phyloP scores from a whole-genome alignment of 2,797 vertebrate genomes.

The Onychomys arenicola region DNA sequence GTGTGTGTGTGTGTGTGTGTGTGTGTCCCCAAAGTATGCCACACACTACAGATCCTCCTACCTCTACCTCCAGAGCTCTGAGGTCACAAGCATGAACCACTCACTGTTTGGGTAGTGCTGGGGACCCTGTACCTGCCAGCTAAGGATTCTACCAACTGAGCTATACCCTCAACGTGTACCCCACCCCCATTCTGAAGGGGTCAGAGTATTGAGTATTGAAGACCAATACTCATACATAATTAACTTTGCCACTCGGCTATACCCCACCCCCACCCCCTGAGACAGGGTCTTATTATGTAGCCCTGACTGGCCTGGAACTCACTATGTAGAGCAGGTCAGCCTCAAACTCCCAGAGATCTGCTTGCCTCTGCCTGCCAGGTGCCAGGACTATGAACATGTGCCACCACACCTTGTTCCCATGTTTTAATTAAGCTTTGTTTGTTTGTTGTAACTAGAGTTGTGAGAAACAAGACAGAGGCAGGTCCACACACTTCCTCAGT shows the following conservation, averaged over 20 bases:
- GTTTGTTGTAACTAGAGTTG: background rate
- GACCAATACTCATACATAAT: background rate
- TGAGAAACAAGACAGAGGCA: background rate
- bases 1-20: too few species aligned
- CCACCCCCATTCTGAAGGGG: background rate
- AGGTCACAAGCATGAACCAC: background rate
- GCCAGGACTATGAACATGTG: background rate
- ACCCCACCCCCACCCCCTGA: background rate
- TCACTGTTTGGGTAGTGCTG: too few species aligned
- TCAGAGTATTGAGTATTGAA: background rate
- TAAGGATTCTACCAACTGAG: background rate
- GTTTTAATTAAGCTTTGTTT: slow-evolving; percentile 7
- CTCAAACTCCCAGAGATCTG: background rate
- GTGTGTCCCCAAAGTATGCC: background rate
- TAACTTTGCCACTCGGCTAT: background rate
- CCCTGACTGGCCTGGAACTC: background rate
- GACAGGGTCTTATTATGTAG: background rate
- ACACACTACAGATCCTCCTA: background rate
- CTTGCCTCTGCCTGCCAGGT: background rate
- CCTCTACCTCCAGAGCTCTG: background rate
- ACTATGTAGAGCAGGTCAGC: background rate
- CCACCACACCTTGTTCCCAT: background rate
- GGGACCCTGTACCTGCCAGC: background rate
- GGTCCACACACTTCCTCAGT: background rate
- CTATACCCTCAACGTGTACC: background rate